phyloP scores from a whole-genome alignment of 2,113 vertebrate species.

The Hylia prasina region DNA sequence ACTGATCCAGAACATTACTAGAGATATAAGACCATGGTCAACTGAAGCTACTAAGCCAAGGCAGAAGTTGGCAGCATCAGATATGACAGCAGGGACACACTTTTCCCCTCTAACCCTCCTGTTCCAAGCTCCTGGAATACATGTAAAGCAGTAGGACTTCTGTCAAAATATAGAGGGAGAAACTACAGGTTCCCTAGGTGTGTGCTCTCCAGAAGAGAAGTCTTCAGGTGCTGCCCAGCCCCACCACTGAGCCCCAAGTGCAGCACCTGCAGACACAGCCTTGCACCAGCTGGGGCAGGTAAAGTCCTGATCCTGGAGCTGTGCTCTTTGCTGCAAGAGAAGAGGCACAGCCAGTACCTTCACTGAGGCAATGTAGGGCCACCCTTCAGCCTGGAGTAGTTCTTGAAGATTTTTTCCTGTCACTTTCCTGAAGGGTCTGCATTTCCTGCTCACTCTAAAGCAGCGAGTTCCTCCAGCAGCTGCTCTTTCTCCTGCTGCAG shows the following conservation, averaged over 20 bases:
- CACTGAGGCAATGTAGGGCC: background rate
- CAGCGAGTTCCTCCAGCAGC: conserved; percentile 83
- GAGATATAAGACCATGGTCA: background rate
- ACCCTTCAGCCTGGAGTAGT: background rate
- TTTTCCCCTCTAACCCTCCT: background rate
- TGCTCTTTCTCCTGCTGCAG: conserved; percentile 88
- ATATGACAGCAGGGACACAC: background rate
- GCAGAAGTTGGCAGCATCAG: background rate
- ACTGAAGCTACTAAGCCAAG: background rate
- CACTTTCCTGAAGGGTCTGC: background rate
- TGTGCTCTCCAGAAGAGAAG: background rate
- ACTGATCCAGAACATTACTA: background rate
- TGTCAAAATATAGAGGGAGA: background rate
- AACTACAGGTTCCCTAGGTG: background rate
- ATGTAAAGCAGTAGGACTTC: background rate
- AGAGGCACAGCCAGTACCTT: background rate
- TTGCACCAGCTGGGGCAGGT: background rate
- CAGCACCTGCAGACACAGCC: background rate
- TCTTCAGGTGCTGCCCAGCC: background rate
- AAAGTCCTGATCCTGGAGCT: background rate
- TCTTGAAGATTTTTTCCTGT: background rate
- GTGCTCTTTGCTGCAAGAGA: background rate
- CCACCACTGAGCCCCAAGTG: background rate
- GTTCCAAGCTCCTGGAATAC: background rate
- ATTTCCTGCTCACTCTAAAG: conserved; percentile 67